phyloP scores from a whole-genome alignment of 2,888 invertebrate genomes.

The Agrochola circellaris region DNA sequence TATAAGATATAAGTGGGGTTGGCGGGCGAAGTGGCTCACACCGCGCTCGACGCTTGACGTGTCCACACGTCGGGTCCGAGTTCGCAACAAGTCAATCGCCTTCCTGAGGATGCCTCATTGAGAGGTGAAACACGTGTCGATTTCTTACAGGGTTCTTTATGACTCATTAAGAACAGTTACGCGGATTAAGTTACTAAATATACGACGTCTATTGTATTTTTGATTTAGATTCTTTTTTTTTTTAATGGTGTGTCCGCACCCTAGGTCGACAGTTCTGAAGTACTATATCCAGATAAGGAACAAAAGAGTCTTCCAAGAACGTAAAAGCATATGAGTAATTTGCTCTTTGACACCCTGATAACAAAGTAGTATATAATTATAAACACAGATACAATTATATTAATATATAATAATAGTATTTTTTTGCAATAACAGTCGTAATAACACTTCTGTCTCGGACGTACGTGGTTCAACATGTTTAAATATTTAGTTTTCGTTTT shows the following conservation, averaged over 20 bases:
- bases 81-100: too few relatives aligned
- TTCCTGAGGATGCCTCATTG: too few relatives aligned
- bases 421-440: slow-evolving; percentile 57
- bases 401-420: slow-evolving; percentile 29
- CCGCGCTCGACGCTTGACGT: too few relatives aligned
- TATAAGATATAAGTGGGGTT: too few relatives aligned
- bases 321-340: slow-evolving; percentile 40
- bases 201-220: too few relatives aligned
- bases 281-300: slow-evolving; percentile 28
- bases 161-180: too few relatives aligned
- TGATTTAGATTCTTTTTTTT: neutral
- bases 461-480: slow-evolving; percentile 60
- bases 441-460: slow-evolving; percentile 24
- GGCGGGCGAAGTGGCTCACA: too few relatives aligned
- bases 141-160: too few relatives aligned
- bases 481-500: slow-evolving; percentile 51
- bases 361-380: slow-evolving; percentile 56
- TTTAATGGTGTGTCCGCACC: neutral
- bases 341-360: slow-evolving; percentile 66
- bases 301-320: slow-evolving; percentile 56
- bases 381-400: slow-evolving; percentile 50
- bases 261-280: slow-evolving; percentile 2
- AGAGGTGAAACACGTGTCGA: too few relatives aligned
- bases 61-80: too few relatives aligned
- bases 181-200: too few relatives aligned